Base-by-base conservation (phyloP, 2,113 vertebrate species). In the Anarrhichthys ocellatus region DNA sequence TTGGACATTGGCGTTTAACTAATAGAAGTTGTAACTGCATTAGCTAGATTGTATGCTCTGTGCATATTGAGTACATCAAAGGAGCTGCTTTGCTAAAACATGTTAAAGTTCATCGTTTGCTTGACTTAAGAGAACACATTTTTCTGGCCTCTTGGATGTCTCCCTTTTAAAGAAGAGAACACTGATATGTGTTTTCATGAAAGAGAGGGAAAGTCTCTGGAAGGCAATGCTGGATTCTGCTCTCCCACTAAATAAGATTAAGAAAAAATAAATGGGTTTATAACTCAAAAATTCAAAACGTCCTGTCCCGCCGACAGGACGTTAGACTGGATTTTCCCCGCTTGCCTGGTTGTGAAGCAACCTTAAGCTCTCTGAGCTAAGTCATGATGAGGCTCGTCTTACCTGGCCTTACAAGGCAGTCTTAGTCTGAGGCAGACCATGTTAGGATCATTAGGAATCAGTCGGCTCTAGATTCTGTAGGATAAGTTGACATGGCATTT, bases 391-490 rank as follows among this genome's bases (percentile, higher is more conserved):
- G 40, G 22, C 71, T 59, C 14, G 10, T 76, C 76, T 81, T 75
- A 85, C 69, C 76, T 83, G 87, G 58, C 88, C 87, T 82, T 88
- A 89, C 67, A 92, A 87, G 84, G 89, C 59, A 85, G 68, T 66
- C 24, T 29, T 67, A 82, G 29, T 88, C 32, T 58, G 63, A 81
- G 70, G 22, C 67, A 62, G 73, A 78, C 87, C 82, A 59, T 87
- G 71, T 86, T 85, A 78, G 86, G 81, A 80, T 67, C 2, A 14
- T 32, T 69, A 78, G 34, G 56, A 61, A 76, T 76, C 61, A 64
- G 34, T 70, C 82, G 76, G 56, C 69, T 85, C 76, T 9, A 61
- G 52, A 66, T 38, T 61, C n/a, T 50, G 34, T 46, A 66, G 62
- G 34, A 82, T 83, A 52, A 76, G 15, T 42, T 67, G 52, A 63